These are phyloP conservation scores for Acromyrmex heyeri DNA, from an alignment of 1,140 invertebrate genomes.

Conservation along the genomic window DNA sequence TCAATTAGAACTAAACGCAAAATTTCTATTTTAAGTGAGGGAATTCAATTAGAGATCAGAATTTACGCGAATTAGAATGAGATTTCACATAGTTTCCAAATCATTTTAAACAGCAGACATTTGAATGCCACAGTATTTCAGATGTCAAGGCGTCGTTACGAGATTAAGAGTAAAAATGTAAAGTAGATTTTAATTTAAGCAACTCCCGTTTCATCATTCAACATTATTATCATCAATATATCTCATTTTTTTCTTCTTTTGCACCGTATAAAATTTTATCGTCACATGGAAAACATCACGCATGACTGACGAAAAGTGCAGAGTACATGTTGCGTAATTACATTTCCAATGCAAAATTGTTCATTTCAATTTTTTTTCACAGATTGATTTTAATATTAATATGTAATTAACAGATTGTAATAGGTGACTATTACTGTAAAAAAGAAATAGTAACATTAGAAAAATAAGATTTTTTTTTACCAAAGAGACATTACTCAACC, in stretches of 20 bases:
- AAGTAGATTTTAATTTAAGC: background rate
- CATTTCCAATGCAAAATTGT: background rate
- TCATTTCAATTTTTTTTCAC: background rate
- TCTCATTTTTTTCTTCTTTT: background rate
- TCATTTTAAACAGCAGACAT: background rate
- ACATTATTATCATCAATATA: background rate
- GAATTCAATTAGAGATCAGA: background rate
- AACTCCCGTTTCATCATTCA: background rate
- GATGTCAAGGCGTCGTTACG: background rate
- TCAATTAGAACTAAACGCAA: background rate
- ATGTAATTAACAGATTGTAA: background rate
- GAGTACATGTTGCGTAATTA: background rate
- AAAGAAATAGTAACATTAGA: background rate
- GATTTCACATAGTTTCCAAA: background rate
- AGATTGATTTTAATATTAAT: background rate
- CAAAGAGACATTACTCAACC: background rate
- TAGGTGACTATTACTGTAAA: background rate
- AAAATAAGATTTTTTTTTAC: background rate
- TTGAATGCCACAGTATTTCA: slow-evolving; percentile 51
- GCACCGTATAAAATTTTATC: background rate
- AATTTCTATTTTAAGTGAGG: background rate
- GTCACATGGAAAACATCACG: background rate
- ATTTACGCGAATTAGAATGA: background rate
- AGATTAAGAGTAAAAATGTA: background rate
- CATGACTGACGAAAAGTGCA: background rate